A percentile compares a stretch with the other conserved stretches of the same genome.
These are phyloP conservation scores for Ptilonorhynchus violaceus DNA, from an alignment of 2,113 vertebrate species.

Conservation along the genomic window DNA sequence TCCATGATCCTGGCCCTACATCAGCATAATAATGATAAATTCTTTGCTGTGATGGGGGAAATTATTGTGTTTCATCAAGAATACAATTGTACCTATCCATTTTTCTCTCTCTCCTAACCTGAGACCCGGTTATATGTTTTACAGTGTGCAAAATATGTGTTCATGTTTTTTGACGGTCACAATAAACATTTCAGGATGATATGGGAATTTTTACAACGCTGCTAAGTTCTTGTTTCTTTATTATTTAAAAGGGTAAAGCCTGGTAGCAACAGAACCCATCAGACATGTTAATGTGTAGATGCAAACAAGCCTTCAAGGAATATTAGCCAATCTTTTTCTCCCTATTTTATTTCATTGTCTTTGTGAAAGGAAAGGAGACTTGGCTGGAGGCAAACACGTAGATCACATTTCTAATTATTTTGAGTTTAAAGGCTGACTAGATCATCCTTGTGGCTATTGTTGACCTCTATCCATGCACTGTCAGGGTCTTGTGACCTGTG, in stretches of 20 bases:
- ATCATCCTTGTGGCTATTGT: not conserved
- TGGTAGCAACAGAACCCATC: not conserved
- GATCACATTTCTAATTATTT: not conserved
- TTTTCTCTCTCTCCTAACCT: not conserved
- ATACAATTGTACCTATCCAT: accelerated
- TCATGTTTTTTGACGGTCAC: not conserved
- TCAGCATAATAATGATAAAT: not conserved
- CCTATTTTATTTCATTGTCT: not conserved
- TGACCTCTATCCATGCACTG: not conserved
- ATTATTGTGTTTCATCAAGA: not conserved
- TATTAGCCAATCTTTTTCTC: not conserved
- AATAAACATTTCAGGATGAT: not conserved
- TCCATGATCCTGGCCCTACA: not conserved
- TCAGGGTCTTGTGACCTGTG: not conserved
- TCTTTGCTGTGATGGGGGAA: not conserved
- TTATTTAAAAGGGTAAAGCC: not conserved
- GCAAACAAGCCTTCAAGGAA: not conserved
- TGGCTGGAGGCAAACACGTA: not conserved
- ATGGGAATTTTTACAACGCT: not conserved
- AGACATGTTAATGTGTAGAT: not conserved
- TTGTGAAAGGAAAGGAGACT: not conserved
- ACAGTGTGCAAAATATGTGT: accelerated
- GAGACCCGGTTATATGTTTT: not conserved
- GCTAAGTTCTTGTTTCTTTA: not conserved
- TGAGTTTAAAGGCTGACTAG: not conserved